Percentiles rank a stretch among this genome's conserved stretches.
Evolutionary conservation across 2,888 invertebrate genomes (phyloP).

Genomic region (Agonopterix arenella): DNA sequence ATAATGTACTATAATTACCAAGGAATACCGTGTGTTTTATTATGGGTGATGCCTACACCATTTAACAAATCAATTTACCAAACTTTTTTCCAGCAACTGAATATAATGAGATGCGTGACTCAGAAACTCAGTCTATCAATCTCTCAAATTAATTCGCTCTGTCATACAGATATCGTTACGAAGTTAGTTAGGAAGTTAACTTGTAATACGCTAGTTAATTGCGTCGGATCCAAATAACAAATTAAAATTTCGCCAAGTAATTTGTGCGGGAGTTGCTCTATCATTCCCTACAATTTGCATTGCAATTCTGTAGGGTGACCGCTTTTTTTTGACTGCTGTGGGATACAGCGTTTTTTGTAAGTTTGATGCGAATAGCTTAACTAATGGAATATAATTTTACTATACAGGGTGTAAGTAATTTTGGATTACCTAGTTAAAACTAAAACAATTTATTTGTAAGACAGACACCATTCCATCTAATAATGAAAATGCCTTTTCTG

Average conservation of each 20-base stretch:
- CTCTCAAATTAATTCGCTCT: constrained; percentile 1
- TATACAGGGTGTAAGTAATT: no score
- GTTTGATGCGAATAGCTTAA: no score
- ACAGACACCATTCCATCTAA: no score
- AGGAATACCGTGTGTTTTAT: no score
- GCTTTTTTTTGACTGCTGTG: no score
- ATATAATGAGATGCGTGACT: not conserved
- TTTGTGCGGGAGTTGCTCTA: constrained; percentile 41
- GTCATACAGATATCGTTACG: constrained; percentile 2
- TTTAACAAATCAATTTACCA: not conserved
- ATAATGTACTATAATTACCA: no score
- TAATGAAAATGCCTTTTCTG: no score
- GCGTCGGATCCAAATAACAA: constrained; percentile 48
- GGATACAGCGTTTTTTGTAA: no score
- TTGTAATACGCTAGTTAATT: constrained; percentile 28
- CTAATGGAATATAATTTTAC: no score
- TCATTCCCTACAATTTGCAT: constrained; percentile 52
- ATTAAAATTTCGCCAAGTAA: constrained; percentile 51
- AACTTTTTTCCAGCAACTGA: not conserved
- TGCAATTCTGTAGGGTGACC: constrained; percentile 21
- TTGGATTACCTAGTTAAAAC: no score
- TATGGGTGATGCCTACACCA: no score
- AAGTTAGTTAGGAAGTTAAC: constrained; percentile 17
- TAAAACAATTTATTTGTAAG: no score
- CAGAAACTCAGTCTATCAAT: not conserved